Evolutionary conservation across 2,888 invertebrate genomes (phyloP).

Genomic region (Lacanobia oleracea): DNA sequence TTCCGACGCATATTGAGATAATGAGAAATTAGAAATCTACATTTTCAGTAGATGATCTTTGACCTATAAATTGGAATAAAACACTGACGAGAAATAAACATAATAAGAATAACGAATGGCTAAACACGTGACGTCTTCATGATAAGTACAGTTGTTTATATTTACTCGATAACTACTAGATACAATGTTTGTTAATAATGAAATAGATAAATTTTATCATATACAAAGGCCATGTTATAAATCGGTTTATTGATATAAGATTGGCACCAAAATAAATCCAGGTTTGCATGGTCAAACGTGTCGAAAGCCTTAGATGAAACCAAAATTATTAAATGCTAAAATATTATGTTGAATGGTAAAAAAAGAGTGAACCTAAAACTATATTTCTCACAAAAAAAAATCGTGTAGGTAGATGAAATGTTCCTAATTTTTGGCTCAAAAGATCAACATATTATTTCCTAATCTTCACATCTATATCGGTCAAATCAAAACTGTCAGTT

Average conservation of each 20-base stretch:
- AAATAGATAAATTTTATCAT: constrained; percentile 29
- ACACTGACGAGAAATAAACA: constrained; percentile 31
- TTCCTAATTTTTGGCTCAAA: background rate
- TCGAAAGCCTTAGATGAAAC: constrained; percentile 25
- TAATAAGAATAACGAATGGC: constrained; percentile 29
- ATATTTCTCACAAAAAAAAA: constrained; percentile 5
- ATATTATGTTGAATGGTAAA: background rate
- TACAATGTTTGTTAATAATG: constrained; percentile 37
- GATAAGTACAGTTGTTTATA: constrained; percentile 57
- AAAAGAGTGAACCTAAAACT: background rate
- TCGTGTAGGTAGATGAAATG: background rate
- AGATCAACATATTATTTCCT: background rate
- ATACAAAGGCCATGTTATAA: background rate
- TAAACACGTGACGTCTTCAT: constrained; percentile 53
- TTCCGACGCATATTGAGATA: constrained; percentile 5
- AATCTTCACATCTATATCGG: background rate
- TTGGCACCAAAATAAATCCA: background rate
- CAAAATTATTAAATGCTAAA: background rate
- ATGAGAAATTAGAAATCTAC: constrained; percentile 21
- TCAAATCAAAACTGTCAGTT: constrained; percentile 10
- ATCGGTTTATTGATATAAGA: background rate
- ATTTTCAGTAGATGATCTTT: constrained; percentile 40
- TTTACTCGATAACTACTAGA: constrained; percentile 37
- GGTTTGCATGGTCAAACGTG: background rate
- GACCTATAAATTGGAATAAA: constrained; percentile 46